Evolutionary conservation across 1,140 invertebrate genomes (phyloP).

Genomic region (Spodoptera frugiperda): DNA sequence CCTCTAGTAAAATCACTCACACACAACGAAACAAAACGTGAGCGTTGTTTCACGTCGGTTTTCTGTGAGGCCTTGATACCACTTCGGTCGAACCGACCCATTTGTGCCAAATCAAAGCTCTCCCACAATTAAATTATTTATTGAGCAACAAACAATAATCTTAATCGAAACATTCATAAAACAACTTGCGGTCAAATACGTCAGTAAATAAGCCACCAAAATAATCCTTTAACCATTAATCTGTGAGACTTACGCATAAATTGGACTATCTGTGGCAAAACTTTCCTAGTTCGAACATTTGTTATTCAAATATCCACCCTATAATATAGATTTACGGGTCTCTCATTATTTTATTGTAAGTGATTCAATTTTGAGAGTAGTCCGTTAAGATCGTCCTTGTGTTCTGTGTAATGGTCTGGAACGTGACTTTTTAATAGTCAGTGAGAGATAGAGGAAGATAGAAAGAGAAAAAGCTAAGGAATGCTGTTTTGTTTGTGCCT

Average conservation of each 20-base stretch:
- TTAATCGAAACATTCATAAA: neutral
- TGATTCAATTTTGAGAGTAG: slow-evolving; percentile 47
- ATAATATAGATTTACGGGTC: slow-evolving; percentile 53
- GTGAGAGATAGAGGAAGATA: too few species aligned
- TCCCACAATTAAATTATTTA: too few species aligned
- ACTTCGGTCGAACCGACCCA: too few species aligned
- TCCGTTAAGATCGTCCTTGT: neutral
- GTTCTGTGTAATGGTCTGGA: too few species aligned
- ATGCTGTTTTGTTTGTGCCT: too few species aligned
- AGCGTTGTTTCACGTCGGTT: too few species aligned
- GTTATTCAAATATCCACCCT: slow-evolving; percentile 52
- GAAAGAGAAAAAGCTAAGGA: too few species aligned
- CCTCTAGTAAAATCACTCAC: too few species aligned
- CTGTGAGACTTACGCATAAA: slow-evolving; percentile 47
- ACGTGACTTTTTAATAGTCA: too few species aligned
- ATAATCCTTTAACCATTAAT: slow-evolving; percentile 46
- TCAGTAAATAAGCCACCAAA: slow-evolving; percentile 15
- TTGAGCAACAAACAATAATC: neutral
- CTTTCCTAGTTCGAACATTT: slow-evolving; percentile 50
- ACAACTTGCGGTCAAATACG: slow-evolving; percentile 1
- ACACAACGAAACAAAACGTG: too few species aligned
- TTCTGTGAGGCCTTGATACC: too few species aligned
- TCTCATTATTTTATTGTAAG: slow-evolving; percentile 49
- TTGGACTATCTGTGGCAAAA: slow-evolving; percentile 41
- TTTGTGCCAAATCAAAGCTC: too few species aligned